Base-by-base conservation (phyloP, 2,797 vertebrate genomes). In the Karalla daura region DNA sequence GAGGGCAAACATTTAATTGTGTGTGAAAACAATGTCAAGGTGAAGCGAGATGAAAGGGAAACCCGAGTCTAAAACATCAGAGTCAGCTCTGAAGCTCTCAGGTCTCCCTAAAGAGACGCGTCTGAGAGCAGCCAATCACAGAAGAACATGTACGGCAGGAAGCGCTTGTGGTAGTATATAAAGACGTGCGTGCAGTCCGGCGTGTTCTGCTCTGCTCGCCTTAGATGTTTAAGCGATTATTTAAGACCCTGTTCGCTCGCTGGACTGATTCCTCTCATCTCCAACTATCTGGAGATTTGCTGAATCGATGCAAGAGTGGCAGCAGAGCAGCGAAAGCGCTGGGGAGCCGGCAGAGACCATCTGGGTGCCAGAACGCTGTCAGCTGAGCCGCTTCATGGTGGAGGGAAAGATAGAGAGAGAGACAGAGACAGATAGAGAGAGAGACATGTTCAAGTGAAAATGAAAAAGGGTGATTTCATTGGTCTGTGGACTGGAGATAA, bases 291-390 rank as follows among this genome's bases (percentile, higher is more conserved):
- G 37, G 17, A 46, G 41, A n/a, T n/a, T n/a, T n/a, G n/a, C n/a
- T n/a, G n/a, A n/a, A n/a, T n/a, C n/a, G n/a, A n/a, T n/a, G n/a
- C n/a, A n/a, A n/a, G n/a, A n/a, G 21, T 11, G 68, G 76, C 71
- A 46, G n/a, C 13, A 15, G 33, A 44, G 37, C n/a, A 49, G 11
- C 88, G 93, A 90, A 92, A 94, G 92, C 89, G 92, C 89, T 92
- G 92, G 85, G 87, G 87, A 89, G 55, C 80, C 84, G 95, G 94
- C 89, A 92, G 89, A 94, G 92, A 94, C 95, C 95, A 96, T 92
- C 90, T 90, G 83, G 62, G 79, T 80, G 64, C n/a, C 32, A 47
- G 20, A 30, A 40, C 25, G 46, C 77, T 81, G 84, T 85, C 80
- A 61, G 41, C 14, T 7, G 2, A 25, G 52, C 51, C 44, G 44